Evolutionary conservation across 1,140 invertebrate species (phyloP), one percentile per base, ranked within the genome.

Genomic region (Drosophila varians): DNA sequence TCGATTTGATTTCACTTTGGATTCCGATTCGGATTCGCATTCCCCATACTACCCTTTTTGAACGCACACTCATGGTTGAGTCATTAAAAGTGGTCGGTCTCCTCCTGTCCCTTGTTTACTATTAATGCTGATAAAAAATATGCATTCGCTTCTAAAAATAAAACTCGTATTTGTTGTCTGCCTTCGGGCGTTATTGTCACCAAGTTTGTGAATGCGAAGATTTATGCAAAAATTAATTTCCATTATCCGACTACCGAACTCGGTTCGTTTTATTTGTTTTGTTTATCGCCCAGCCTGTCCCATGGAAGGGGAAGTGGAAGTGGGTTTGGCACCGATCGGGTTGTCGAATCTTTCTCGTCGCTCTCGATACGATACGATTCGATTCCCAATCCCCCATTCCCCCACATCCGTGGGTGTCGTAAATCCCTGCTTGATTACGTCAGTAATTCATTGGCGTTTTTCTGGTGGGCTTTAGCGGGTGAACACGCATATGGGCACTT

Each of bases 201-300:
- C 64, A 68, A 51, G 28, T 71, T 58, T 60, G 48, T 43, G 31
- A 47, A 42, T 46, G 70, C 54, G 57, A 84, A 76, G 76, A 84
- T 86, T 86, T 84, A 84, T 84, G 76, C 80, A 86, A 86, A 83
- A 75, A 49, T 74, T 62, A 42, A 61, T 56, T 74, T 64, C 43
- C 47, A 49, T 38, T 51, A 79, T 74, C 34, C 28, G 42, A 51
- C 74, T 66, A 68, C 66, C 53, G 48, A 49, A 46, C 38, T 26
- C 23, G 38, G 11, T 56, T 47, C 62, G 31, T 58, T 65, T 68
- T 56, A 72, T 82, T 80, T 80, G 55, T 64, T 68, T 66, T 38
- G 52, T 54, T 73, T 80, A 78, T 78, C 60, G 55, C 18, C 40
- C 9, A 4, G 28, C 1, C 7, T 11, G 4, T 1, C 25, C 25